These are phyloP conservation scores for Peromyscus aztecus DNA, from an alignment of 2,797 vertebrate species.

Conservation along the genomic window DNA sequence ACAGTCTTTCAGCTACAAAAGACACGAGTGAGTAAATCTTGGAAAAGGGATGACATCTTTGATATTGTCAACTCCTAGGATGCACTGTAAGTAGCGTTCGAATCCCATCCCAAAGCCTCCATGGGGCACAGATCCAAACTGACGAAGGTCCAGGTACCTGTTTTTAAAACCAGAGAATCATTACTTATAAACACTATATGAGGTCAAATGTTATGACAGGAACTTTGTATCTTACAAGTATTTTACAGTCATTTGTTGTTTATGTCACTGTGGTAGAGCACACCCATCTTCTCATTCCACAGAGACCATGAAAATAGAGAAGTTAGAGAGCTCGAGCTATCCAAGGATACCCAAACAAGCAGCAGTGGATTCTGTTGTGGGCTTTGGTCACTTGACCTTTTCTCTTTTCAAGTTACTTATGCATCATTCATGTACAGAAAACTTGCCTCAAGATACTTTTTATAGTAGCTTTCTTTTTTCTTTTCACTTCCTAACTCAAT, in stretches of 20 bases:
- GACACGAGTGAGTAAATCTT: conserved; percentile 95
- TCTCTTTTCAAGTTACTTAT: conserved; percentile 10
- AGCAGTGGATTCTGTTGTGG: background rate
- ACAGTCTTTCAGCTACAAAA: conserved; percentile 88
- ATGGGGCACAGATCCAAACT: conserved; percentile 95
- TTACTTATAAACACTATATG: conserved; percentile 37
- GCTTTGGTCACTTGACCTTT: conserved; percentile 17
- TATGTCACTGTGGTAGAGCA: conserved; percentile 42
- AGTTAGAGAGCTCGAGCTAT: background rate
- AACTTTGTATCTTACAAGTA: conserved; percentile 60
- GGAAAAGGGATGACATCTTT: conserved; percentile 98
- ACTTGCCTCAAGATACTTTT: background rate
- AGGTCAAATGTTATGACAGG: conserved; percentile 23
- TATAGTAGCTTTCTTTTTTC: conserved; percentile 2
- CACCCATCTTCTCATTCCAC: background rate
- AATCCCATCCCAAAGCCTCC: conserved; percentile 99
- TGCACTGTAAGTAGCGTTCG: conserved; percentile 96
- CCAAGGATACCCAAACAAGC: background rate
- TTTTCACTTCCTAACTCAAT: background rate
- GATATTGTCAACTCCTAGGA: conserved; percentile 97
- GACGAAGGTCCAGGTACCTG: conserved; percentile 98
- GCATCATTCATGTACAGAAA: background rate
- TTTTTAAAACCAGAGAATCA: conserved; percentile 80
- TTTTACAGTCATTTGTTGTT: conserved; percentile 48
- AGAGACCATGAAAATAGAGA: conserved; percentile 49